Evolutionary conservation across 1,140 invertebrate species (phyloP).

Genomic region (Probaryconus sp.): DNA sequence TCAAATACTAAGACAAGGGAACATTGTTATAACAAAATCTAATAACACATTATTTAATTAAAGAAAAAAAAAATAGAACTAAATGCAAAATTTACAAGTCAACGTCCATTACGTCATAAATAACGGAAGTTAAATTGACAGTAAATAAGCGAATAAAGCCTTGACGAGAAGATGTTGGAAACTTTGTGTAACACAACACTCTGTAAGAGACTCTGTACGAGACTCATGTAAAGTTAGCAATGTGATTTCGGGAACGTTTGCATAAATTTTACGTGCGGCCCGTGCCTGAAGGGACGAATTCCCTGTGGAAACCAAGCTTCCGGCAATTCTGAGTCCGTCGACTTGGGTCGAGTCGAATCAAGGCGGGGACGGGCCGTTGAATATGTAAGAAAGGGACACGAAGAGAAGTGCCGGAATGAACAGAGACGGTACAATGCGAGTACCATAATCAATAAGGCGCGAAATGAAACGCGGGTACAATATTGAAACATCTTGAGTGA

Average conservation of each 20-base stretch:
- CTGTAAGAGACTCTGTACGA: conserved; percentile 57
- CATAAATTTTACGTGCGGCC: conserved; percentile 61
- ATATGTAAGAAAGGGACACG: conserved; percentile 62
- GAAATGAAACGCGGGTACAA: background rate
- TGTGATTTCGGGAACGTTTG: conserved; percentile 63
- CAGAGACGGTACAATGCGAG: background rate
- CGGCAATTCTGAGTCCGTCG: conserved; percentile 53
- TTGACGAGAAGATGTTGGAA: conserved; percentile 54
- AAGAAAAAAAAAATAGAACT: too few relatives aligned
- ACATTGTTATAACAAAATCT: too few relatives aligned
- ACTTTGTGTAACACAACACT: conserved; percentile 56
- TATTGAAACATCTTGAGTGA: too few relatives aligned
- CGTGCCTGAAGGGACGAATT: conserved; percentile 44
- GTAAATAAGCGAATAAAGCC: conserved; percentile 60
- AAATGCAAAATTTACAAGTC: too few relatives aligned
- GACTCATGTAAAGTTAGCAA: conserved; percentile 63
- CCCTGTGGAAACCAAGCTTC: conserved; percentile 57
- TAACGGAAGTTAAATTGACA: conserved; percentile 56
- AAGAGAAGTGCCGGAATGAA: conserved; percentile 18
- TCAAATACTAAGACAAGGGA: too few relatives aligned
- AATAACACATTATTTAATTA: too few relatives aligned
- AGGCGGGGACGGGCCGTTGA: conserved; percentile 46
- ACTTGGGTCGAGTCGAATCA: too few relatives aligned
- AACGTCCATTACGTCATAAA: too few relatives aligned
- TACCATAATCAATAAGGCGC: background rate